phyloP scores from a whole-genome alignment of 2,797 vertebrate genomes.

The Alouatta caraya region DNA sequence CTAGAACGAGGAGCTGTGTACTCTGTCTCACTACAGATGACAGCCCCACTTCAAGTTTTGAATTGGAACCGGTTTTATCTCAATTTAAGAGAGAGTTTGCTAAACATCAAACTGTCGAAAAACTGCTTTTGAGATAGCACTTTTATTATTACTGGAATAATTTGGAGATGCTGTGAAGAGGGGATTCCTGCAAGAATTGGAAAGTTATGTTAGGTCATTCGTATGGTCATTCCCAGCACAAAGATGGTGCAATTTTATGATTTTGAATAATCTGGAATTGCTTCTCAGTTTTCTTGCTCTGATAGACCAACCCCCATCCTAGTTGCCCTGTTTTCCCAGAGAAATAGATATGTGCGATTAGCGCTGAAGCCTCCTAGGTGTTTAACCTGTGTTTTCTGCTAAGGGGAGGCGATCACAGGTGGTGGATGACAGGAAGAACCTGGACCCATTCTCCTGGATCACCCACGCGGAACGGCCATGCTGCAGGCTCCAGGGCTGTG shows the following conservation, averaged over 20 bases:
- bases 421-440: neutral
- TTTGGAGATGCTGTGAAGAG: neutral
- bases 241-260: neutral
- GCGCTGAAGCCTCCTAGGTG: neutral
- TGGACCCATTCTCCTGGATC: neutral
- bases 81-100: neutral
- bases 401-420: neutral
- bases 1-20: neutral
- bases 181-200: slow-evolving; percentile 45
- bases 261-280: neutral
- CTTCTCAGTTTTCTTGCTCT: neutral
- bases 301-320: neutral
- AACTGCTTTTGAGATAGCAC: neutral
- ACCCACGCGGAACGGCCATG: too few species aligned
- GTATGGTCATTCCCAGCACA: neutral
- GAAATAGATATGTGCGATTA: neutral
- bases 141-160: neutral
- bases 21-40: too few species aligned
- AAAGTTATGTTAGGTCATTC: neutral
- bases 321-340: neutral
- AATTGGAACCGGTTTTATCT: neutral
- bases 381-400: neutral
- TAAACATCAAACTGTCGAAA: neutral
- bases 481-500: neutral
- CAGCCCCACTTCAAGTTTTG: neutral